phyloP scores from a whole-genome alignment of 2,888 invertebrate species.

The Pachydiplax longipennis region DNA sequence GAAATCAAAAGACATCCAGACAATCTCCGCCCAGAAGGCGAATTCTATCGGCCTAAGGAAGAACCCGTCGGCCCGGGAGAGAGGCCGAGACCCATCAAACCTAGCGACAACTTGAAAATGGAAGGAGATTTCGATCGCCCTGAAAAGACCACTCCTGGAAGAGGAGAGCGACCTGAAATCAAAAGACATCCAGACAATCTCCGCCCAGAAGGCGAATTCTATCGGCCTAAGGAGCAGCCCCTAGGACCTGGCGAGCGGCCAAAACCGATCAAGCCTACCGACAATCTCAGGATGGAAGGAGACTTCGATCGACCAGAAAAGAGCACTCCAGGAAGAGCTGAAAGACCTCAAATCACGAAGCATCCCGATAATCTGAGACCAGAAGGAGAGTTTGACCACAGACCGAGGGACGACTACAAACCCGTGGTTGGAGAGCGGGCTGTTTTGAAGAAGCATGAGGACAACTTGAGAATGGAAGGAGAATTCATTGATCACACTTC shows the following conservation, averaged over 20 bases:
- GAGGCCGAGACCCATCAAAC: conserved; percentile 51
- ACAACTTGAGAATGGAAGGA: conserved; percentile 59
- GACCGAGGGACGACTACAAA: too few relatives aligned
- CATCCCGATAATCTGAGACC: conserved; percentile 51
- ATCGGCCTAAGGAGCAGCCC: conserved; percentile 60
- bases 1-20: conserved; percentile 55
- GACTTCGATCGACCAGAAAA: conserved; percentile 53
- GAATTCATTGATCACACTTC: conserved; percentile 59
- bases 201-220: conserved; percentile 65
- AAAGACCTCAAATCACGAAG: conserved; percentile 45
- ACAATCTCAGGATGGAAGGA: conserved; percentile 59
- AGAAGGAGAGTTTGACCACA: conserved; percentile 58
- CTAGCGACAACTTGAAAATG: conserved; percentile 60
- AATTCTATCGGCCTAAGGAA: conserved; percentile 9
- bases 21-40: conserved; percentile 59
- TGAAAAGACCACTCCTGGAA: conserved; percentile 62
- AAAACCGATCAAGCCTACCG: conserved; percentile 58
- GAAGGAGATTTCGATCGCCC: conserved; percentile 61
- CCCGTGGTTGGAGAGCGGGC: too few relatives aligned
- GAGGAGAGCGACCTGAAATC: conserved; percentile 66
- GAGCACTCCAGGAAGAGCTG: conserved; percentile 37
- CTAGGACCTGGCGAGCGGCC: conserved; percentile 66
- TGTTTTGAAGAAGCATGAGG: conserved; percentile 61
- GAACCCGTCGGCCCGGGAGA: conserved; percentile 49
- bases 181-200: conserved; percentile 69